phyloP scores from a whole-genome alignment of 2,888 invertebrate species.

The Drosophila multiciliata region DNA sequence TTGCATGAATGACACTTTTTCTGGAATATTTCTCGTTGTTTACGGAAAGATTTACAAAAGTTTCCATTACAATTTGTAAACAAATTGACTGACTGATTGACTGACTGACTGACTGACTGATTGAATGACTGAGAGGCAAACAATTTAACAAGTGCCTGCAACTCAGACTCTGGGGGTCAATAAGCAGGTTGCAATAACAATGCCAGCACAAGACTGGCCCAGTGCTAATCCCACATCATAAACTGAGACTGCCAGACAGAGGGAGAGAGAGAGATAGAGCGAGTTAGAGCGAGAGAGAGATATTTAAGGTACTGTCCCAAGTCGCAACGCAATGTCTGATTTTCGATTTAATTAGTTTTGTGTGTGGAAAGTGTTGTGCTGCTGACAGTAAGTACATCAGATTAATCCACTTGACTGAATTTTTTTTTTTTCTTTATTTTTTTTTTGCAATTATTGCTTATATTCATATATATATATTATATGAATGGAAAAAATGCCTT shows the following conservation, averaged over 20 bases:
- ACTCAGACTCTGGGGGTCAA: conserved; percentile 63
- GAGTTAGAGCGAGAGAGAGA: not conserved
- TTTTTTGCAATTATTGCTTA: too few species aligned
- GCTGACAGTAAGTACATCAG: conserved; percentile 45
- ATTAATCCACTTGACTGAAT: conserved; percentile 52
- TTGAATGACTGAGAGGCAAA: conserved; percentile 14
- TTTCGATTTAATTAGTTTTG: conserved; percentile 54
- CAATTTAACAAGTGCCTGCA: conserved; percentile 62
- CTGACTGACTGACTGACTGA: conserved; percentile 1
- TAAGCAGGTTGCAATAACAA: conserved; percentile 40
- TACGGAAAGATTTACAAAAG: conserved; percentile 70
- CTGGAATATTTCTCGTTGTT: conserved; percentile 55
- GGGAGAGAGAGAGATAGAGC: not conserved
- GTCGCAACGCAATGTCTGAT: conserved; percentile 32
- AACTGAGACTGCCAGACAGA: not conserved
- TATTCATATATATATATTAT: not conserved
- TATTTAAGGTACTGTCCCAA: conserved; percentile 32
- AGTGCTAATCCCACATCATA: conserved; percentile 40
- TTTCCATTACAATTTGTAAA: conserved; percentile 74
- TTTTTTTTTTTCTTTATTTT: too few species aligned
- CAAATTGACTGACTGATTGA: conserved; percentile 38
- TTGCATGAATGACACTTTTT: conserved; percentile 54
- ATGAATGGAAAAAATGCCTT: conserved; percentile 49
- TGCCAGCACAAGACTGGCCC: conserved; percentile 44
- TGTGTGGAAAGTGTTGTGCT: conserved; percentile 19